Percentiles rank a stretch among this genome's conserved stretches.
phyloP scores from a whole-genome alignment of 2,888 invertebrate species.

The Rhynchonema sp. region DNA sequence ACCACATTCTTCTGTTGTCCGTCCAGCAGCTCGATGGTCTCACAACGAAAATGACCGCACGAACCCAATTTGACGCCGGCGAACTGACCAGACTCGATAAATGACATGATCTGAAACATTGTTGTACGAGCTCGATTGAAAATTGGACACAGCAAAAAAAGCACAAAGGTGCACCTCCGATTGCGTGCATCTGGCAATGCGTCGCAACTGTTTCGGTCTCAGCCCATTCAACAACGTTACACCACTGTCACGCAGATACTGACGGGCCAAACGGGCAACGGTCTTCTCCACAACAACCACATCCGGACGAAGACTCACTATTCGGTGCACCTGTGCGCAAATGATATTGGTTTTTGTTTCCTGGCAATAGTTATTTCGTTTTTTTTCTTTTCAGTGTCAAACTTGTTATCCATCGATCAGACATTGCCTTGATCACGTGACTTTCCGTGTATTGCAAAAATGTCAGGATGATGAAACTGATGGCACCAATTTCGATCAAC shows the following conservation, averaged over 20 bases:
- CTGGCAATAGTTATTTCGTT: no score
- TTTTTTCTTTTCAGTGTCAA: no score
- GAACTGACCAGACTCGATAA: conserved; percentile 43
- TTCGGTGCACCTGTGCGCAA: conserved; percentile 45
- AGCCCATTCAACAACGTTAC: conserved; percentile 74
- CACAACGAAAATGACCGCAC: conserved; percentile 18
- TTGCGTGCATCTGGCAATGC: conserved; percentile 54
- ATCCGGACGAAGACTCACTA: conserved; percentile 59
- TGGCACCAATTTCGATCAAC: no score
- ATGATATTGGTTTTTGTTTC: no score
- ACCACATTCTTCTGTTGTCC: conserved; percentile 55
- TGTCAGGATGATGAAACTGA: no score
- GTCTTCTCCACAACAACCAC: conserved; percentile 73
- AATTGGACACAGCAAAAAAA: no score
- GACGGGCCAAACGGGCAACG: conserved; percentile 61
- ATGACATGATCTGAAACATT: neutral
- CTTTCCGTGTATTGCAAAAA: no score
- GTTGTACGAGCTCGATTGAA: no score
- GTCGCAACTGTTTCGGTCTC: conserved; percentile 55
- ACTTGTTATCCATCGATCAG: no score
- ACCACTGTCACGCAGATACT: conserved; percentile 53
- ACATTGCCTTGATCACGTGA: no score
- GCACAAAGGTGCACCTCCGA: conserved; percentile 75
- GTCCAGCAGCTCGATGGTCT: conserved; percentile 16
- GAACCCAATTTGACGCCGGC: conserved; percentile 48